Evolutionary conservation across 64 coral and sea anemone species (phyloP).

Genomic region (Pachyseris speciosa): DNA sequence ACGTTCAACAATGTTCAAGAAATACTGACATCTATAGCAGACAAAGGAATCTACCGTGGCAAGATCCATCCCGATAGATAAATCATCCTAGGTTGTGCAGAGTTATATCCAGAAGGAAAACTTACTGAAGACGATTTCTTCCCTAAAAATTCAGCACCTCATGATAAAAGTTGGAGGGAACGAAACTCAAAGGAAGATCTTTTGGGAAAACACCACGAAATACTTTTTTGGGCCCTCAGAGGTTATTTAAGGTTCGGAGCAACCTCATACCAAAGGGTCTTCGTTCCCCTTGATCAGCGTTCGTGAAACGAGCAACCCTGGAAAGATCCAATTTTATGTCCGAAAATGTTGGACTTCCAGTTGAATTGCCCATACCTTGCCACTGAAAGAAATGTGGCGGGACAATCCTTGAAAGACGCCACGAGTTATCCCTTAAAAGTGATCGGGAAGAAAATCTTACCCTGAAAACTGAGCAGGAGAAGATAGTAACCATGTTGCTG

Average conservation of each 20-base stretch:
- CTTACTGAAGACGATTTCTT: not conserved
- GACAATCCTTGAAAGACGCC: too few relatives aligned
- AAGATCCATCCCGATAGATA: not conserved
- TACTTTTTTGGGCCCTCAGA: not conserved
- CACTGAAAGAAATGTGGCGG: too few relatives aligned
- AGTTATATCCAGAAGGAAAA: not conserved
- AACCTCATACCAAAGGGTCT: too few relatives aligned
- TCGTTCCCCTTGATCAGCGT: too few relatives aligned
- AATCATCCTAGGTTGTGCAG: not conserved
- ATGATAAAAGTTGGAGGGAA: constrained; percentile 24
- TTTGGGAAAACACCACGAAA: not conserved
- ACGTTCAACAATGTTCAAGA: not conserved
- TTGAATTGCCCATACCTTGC: too few relatives aligned
- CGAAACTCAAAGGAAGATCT: not conserved
- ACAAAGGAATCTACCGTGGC: not conserved
- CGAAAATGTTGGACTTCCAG: too few relatives aligned
- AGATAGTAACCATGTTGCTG: too few relatives aligned
- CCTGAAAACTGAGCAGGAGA: too few relatives aligned
- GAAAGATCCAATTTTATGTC: too few relatives aligned
- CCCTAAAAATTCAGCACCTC: not conserved
- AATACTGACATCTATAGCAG: not conserved
- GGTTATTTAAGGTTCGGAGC: not conserved
- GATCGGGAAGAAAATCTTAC: too few relatives aligned
- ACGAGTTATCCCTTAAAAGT: too few relatives aligned
- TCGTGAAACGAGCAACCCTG: too few relatives aligned